Conservation (phyloP, 2,888 invertebrate genomes). For the Slavum lentiscoides region DNA sequence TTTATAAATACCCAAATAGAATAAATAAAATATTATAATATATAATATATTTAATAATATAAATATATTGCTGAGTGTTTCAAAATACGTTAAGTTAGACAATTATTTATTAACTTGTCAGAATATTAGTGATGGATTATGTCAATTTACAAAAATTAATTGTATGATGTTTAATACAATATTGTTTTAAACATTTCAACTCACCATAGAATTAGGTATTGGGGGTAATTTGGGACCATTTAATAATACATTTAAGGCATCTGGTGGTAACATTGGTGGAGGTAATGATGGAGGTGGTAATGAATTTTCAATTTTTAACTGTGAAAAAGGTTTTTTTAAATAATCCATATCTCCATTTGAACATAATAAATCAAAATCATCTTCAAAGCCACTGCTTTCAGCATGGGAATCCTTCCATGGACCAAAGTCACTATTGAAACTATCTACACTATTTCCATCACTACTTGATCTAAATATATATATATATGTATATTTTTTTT, state of each 20-base stretch:
- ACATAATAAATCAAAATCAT: constrained; percentile 72
- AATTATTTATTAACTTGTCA: neutral
- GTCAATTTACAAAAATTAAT: neutral
- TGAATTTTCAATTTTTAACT: constrained; percentile 47
- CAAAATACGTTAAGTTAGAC: no score
- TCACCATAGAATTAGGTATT: constrained; percentile 55
- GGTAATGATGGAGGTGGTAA: constrained; percentile 81
- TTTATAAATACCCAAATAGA: neutral
- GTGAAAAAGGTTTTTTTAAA: constrained; percentile 39
- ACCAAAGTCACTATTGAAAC: constrained; percentile 72
- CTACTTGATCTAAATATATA: constrained; percentile 66
- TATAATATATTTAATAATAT: no score
- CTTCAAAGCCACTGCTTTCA: constrained; percentile 81
- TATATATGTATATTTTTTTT: no score
- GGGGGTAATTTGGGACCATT: constrained; percentile 57
- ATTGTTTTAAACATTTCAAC: neutral
- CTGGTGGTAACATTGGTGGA: constrained; percentile 73
- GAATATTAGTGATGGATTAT: neutral
- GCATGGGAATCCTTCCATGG: constrained; percentile 66
- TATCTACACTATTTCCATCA: constrained; percentile 75
- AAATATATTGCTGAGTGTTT: neutral
- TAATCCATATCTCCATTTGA: constrained; percentile 54
- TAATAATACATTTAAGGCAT: constrained; percentile 58
- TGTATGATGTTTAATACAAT: neutral
- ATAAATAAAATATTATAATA: neutral